Percentiles rank a stretch among this genome's conserved stretches.
Conservation (phyloP, 1,140 invertebrate genomes). For the Aradophagus sp. region DNA sequence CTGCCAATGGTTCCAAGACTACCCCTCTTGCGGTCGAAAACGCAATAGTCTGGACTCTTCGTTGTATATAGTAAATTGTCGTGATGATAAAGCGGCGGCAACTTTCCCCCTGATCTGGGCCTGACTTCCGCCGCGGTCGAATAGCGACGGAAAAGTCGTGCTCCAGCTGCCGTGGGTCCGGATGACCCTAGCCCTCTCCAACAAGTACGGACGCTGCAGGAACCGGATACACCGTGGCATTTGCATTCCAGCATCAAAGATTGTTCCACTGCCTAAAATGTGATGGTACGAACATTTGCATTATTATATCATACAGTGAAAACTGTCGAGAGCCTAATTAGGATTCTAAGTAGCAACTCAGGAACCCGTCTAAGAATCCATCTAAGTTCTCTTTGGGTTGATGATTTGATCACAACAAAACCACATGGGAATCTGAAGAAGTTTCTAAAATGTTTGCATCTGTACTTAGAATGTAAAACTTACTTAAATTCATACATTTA, state of each 20-base stretch:
- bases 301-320: too few relatives aligned
- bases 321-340: too few relatives aligned
- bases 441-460: too few relatives aligned
- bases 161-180: constrained; percentile 71
- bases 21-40: constrained; percentile 77
- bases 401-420: too few relatives aligned
- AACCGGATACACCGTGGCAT: constrained; percentile 82
- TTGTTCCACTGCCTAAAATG: constrained; percentile 74
- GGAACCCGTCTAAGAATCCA: too few relatives aligned
- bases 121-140: constrained; percentile 71
- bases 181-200: constrained; percentile 77
- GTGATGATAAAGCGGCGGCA: constrained; percentile 70
- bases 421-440: too few relatives aligned
- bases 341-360: too few relatives aligned
- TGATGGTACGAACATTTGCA: too few relatives aligned
- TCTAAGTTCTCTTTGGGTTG: too few relatives aligned
- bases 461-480: too few relatives aligned
- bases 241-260: constrained; percentile 79
- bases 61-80: constrained; percentile 80
- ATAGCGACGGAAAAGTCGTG: constrained; percentile 71
- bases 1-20: constrained; percentile 80
- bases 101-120: constrained; percentile 67
- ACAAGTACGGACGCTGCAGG: constrained; percentile 80
- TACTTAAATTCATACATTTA: too few relatives aligned
- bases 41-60: constrained; percentile 81